A percentile compares a stretch with the other conserved stretches of the same genome.
Evolutionary conservation across 2,888 invertebrate genomes (phyloP).

Genomic region (Drosophila multiciliata): DNA sequence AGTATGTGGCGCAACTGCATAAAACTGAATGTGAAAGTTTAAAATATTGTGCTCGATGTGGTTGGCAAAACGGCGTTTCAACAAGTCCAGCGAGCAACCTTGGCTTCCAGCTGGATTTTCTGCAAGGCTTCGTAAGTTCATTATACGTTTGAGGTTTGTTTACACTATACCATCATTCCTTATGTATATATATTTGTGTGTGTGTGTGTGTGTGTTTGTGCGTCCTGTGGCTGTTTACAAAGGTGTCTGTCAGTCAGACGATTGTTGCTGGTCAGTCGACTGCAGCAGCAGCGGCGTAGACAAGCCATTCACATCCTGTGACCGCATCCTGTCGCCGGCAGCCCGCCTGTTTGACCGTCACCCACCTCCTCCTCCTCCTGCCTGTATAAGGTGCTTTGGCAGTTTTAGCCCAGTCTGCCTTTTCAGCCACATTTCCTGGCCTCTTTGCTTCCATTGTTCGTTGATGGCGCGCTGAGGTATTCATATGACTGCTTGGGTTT

Average conservation of each 20-base stretch:
- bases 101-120: not conserved
- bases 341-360: conserved; percentile 39
- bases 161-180: conserved; percentile 38
- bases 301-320: conserved; percentile 68
- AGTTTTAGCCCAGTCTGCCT: conserved; percentile 29
- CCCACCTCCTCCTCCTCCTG: conserved; percentile 20
- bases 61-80: conserved; percentile 44
- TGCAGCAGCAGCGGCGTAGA: conserved; percentile 54
- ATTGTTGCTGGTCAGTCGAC: conserved; percentile 42
- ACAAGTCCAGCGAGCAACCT: conserved; percentile 48
- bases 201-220: conserved; percentile 21
- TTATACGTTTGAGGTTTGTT: conserved; percentile 60
- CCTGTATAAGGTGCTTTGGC: conserved; percentile 46
- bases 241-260: conserved; percentile 69
- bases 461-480: conserved; percentile 43
- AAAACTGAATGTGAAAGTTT: conserved; percentile 47
- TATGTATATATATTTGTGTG: conserved; percentile 3
- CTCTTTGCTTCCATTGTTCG: conserved; percentile 42
- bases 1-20: conserved; percentile 44
- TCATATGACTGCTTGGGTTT: conserved; percentile 57
- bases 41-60: conserved; percentile 62
- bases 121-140: conserved; percentile 47
- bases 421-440: not conserved
- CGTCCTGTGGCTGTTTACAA: conserved; percentile 61
- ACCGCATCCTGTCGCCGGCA: conserved; percentile 76